These are phyloP conservation scores for Melinaea menophilus DNA, from an alignment of 2,888 invertebrate species.

Conservation along the genomic window DNA sequence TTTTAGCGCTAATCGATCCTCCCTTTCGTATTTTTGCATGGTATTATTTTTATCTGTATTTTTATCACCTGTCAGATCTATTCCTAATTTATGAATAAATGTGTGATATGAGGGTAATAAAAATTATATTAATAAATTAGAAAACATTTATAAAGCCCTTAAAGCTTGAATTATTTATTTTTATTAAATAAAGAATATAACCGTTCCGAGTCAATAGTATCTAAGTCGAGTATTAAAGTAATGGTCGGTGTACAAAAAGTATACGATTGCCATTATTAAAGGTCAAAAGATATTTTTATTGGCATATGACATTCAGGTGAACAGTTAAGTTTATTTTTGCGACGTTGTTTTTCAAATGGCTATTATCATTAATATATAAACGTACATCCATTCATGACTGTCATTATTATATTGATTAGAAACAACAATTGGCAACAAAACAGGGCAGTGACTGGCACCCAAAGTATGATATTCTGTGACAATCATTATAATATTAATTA, in stretches of 20 bases:
- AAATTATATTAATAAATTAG: no score
- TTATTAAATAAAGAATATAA: no score
- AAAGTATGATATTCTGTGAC: no score
- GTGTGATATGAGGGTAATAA: no score
- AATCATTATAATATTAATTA: no score
- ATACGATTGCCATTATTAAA: constrained; percentile 6
- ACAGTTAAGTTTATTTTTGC: constrained; percentile 13
- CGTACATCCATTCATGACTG: constrained; percentile 30
- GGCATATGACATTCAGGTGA: constrained; percentile 3
- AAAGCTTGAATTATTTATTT: no score
- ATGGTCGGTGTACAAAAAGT: constrained; percentile 1
- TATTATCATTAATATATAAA: constrained; percentile 23
- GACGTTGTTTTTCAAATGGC: constrained; percentile 17
- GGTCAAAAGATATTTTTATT: not conserved
- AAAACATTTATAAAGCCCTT: no score
- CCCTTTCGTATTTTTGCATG: no score
- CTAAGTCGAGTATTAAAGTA: not conserved
- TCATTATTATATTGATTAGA: constrained; percentile 40
- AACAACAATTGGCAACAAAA: constrained; percentile 14
- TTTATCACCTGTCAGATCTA: no score
- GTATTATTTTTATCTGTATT: no score
- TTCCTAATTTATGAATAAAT: no score
- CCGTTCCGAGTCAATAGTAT: not conserved
- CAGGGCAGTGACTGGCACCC: constrained; percentile 12
- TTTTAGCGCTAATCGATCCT: not conserved